phyloP scores from a whole-genome alignment of 2,888 invertebrate genomes.

The Cheilosia vulpina region DNA sequence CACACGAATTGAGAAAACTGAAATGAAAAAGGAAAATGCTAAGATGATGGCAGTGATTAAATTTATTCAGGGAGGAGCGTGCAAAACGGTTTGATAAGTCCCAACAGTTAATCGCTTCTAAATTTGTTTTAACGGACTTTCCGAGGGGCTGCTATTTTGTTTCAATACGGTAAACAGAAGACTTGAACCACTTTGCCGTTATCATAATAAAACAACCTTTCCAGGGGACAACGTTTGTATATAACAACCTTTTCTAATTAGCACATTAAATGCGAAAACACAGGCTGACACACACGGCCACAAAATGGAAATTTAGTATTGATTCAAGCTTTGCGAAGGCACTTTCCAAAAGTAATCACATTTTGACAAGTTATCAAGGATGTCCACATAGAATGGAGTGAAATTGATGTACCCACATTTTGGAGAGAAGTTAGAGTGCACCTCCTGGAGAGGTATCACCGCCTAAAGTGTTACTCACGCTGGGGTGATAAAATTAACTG shows the following conservation, averaged over 20 bases:
- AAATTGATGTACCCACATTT: neutral
- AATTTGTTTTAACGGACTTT: no score
- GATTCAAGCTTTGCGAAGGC: neutral
- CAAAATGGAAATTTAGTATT: slow-evolving; percentile 7
- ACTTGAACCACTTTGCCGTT: no score
- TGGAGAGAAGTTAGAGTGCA: slow-evolving; percentile 15
- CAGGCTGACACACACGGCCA: neutral
- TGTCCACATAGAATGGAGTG: slow-evolving; percentile 9
- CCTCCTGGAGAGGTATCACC: no score
- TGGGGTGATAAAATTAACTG: no score
- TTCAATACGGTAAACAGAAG: no score
- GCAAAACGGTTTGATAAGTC: neutral
- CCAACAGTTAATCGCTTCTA: neutral
- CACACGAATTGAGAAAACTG: slow-evolving; percentile 95
- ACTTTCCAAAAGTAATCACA: slow-evolving; percentile 36
- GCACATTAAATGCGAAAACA: neutral
- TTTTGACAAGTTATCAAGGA: slow-evolving; percentile 36
- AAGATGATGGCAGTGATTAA: slow-evolving; percentile 25
- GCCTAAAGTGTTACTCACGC: no score
- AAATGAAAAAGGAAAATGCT: slow-evolving; percentile 73
- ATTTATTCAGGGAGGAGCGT: slow-evolving; percentile 13
- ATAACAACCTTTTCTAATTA: neutral
- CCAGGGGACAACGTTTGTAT: neutral
- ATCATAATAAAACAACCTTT: no score
- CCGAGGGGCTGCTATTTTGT: no score